Evolutionary conservation across 2,888 invertebrate species (phyloP).

Genomic region (Automeris io): DNA sequence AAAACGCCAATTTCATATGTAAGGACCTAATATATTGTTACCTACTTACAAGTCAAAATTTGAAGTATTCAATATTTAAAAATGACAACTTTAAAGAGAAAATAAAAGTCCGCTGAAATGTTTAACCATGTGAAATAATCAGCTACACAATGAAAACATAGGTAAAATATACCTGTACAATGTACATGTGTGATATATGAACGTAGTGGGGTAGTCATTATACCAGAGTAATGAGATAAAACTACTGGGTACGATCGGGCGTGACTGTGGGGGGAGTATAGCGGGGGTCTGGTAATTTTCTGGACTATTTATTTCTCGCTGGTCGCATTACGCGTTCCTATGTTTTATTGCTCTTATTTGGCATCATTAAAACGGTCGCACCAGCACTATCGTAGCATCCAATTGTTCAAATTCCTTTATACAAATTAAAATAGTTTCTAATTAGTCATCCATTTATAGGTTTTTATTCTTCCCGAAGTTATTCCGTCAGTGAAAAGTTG

Average conservation of each 20-base stretch:
- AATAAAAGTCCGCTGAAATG: no score
- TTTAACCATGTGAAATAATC: no score
- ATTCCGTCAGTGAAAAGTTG: no score
- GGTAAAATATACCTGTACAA: neutral
- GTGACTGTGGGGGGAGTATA: constrained; percentile 8
- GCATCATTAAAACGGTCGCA: constrained; percentile 22
- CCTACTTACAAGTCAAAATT: no score
- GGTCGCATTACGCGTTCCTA: constrained; percentile 42
- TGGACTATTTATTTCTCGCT: constrained; percentile 52
- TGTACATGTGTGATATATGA: neutral
- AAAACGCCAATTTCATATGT: no score
- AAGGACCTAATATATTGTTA: no score
- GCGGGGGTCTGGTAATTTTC: constrained; percentile 39
- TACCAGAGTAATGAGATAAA: constrained; percentile 7
- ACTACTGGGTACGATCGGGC: constrained; percentile 4
- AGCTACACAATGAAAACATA: no score
- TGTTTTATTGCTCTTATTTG: constrained; percentile 26
- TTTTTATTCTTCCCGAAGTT: no score
- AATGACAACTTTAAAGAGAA: no score
- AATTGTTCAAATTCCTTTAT: neutral
- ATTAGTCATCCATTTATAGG: no score
- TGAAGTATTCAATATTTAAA: no score
- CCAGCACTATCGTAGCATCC: neutral
- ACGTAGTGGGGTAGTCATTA: constrained; percentile 3
- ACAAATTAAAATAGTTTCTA: neutral